These are phyloP conservation scores for Trissonchulus latispiculum DNA, from an alignment of 2,888 invertebrate species.

Conservation along the genomic window DNA sequence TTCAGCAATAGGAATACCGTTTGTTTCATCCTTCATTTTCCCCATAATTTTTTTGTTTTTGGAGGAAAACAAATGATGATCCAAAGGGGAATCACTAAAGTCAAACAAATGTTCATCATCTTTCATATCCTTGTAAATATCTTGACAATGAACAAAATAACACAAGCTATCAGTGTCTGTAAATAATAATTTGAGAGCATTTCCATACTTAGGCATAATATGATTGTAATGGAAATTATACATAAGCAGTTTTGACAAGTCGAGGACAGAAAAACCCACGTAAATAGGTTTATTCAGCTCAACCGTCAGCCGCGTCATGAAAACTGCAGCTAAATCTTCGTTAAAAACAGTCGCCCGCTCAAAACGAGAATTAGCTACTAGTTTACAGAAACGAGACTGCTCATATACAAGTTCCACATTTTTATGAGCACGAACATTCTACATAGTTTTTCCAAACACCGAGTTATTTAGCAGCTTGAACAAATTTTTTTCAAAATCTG, in stretches of 20 bases:
- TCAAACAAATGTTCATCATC: neutral
- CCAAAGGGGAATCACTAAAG: neutral
- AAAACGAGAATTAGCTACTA: neutral
- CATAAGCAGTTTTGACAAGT: neutral
- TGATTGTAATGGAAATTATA: constrained; percentile 5
- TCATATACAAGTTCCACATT: neutral
- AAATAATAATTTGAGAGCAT: neutral
- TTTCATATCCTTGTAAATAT: constrained; percentile 13
- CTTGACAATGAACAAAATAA: neutral
- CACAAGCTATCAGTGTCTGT: constrained; percentile 13
- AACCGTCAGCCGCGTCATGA: neutral
- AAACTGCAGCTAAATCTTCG: neutral
- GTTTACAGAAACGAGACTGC: neutral
- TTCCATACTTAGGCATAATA: neutral
- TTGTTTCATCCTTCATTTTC: constrained; percentile 12
- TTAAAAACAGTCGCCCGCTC: neutral
- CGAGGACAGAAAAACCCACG: constrained; percentile 7
- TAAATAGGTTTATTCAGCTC: neutral
- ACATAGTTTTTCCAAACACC: constrained; percentile 8
- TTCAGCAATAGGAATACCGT: neutral
- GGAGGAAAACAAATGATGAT: neutral
- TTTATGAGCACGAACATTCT: neutral
- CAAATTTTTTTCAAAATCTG: neutral
- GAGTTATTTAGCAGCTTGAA: constrained; percentile 10
- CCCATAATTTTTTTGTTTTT: constrained; percentile 1